A percentile compares a stretch with the other conserved stretches of the same genome.
These are phyloP conservation scores for Toxonevra muliebris DNA, from an alignment of 2,888 invertebrate genomes.

Conservation along the genomic window DNA sequence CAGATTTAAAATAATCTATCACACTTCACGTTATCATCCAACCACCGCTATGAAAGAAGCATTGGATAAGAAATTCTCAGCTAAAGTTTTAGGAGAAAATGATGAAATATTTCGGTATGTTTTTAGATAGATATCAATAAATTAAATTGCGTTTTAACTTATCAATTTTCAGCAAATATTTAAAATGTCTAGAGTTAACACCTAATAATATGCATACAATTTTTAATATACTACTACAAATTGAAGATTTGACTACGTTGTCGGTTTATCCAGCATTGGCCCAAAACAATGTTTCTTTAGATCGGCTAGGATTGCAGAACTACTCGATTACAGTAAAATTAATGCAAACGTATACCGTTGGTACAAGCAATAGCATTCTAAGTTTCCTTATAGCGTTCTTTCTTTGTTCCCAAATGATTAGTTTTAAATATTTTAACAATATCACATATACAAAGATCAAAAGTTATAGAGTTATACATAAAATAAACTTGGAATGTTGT, in stretches of 20 bases:
- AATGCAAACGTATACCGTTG: no score
- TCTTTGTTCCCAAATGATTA: no score
- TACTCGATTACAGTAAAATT: no score
- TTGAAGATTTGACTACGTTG: slow-evolving; percentile 53
- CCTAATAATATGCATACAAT: slow-evolving; percentile 45
- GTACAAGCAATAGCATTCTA: no score
- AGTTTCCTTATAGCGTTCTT: no score
- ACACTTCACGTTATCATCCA: slow-evolving; percentile 30
- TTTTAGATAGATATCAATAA: background rate
- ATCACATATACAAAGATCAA: no score
- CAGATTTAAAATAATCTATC: background rate
- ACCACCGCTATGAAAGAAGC: slow-evolving; percentile 32
- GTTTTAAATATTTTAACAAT: no score
- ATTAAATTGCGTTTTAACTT: slow-evolving; percentile 9
- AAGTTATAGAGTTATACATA: no score
- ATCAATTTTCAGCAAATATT: slow-evolving; percentile 39
- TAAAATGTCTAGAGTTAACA: slow-evolving; percentile 38
- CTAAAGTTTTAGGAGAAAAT: slow-evolving; percentile 23
- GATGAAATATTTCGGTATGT: slow-evolving; percentile 1
- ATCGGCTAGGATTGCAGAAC: no score
- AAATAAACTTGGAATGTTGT: no score
- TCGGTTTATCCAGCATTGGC: slow-evolving; percentile 41
- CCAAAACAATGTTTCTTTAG: slow-evolving; percentile 30
- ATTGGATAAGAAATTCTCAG: slow-evolving; percentile 33
- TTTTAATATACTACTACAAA: slow-evolving; percentile 48